These are phyloP conservation scores for Eriosoma lanigerum DNA, from an alignment of 1,140 invertebrate genomes.

Conservation along the genomic window DNA sequence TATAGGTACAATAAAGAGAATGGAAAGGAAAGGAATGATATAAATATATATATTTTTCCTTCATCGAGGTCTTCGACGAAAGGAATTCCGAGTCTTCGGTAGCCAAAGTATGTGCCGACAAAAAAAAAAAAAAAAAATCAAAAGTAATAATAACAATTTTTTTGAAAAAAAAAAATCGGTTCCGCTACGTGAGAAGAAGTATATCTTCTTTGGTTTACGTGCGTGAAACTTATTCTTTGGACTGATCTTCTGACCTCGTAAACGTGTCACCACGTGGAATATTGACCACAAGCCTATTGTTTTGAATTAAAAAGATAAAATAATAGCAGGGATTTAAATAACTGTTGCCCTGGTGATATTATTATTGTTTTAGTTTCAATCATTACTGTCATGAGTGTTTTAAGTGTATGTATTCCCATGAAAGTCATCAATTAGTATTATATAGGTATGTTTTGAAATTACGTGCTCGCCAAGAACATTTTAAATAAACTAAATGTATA, in stretches of 20 bases:
- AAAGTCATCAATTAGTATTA: conserved; percentile 35
- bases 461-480: background rate
- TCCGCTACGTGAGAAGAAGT: conserved; percentile 16
- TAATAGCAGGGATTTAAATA: conserved; percentile 19
- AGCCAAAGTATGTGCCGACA: conserved; percentile 40
- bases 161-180: conserved; percentile 45
- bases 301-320: conserved; percentile 11
- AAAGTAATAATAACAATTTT: conserved; percentile 35
- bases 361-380: conserved; percentile 26
- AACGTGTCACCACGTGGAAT: conserved; percentile 38
- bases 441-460: no score
- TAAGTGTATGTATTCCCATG: background rate
- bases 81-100: conserved; percentile 41
- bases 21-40: conserved; percentile 50
- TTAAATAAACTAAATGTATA: background rate
- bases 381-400: background rate
- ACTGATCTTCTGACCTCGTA: conserved; percentile 32
- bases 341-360: conserved; percentile 15
- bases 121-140: conserved; percentile 23
- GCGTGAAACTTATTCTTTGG: conserved; percentile 49
- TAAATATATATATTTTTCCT: conserved; percentile 37
- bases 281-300: conserved; percentile 47
- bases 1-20: conserved; percentile 31
- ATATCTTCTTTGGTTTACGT: conserved; percentile 26
- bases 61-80: conserved; percentile 34